Percentiles rank a stretch among this genome's conserved stretches.
Evolutionary conservation across 2,888 invertebrate genomes (phyloP).

Genomic region (Lumbricus terrestris): DNA sequence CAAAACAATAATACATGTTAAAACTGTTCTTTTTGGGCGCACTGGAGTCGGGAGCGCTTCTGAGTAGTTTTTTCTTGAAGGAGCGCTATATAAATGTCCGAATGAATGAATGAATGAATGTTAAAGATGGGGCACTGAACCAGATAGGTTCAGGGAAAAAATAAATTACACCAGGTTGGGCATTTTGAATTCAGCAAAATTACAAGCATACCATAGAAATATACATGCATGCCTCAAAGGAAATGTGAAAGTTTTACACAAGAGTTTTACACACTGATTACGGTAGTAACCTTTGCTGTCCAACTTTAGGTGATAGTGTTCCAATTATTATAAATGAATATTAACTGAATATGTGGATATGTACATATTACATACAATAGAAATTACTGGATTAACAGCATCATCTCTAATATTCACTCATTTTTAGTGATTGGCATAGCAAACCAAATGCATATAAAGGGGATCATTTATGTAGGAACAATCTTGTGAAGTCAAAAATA

Average conservation of each 20-base stretch:
- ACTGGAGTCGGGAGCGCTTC: no score
- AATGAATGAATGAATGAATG: no score
- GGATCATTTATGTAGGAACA: neutral
- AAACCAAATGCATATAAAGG: neutral
- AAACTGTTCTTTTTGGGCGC: no score
- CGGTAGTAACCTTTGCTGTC: neutral
- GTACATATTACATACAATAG: neutral
- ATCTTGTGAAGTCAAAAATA: neutral
- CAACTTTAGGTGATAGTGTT: constrained; percentile 3
- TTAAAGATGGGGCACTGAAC: neutral
- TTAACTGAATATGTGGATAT: neutral
- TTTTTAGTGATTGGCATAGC: neutral
- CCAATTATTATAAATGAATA: neutral
- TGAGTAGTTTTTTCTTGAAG: no score
- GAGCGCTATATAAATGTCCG: no score
- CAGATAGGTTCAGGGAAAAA: neutral
- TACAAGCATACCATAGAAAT: neutral
- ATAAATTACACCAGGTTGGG: neutral
- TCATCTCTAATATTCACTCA: neutral
- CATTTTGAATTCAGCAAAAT: neutral
- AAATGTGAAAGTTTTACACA: neutral
- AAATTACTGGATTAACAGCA: neutral
- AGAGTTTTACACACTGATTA: no score
- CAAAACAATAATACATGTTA: neutral
- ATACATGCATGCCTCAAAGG: neutral